Evolutionary conservation across 1,140 invertebrate species (phyloP).

Genomic region (Bactericera cockerelli): DNA sequence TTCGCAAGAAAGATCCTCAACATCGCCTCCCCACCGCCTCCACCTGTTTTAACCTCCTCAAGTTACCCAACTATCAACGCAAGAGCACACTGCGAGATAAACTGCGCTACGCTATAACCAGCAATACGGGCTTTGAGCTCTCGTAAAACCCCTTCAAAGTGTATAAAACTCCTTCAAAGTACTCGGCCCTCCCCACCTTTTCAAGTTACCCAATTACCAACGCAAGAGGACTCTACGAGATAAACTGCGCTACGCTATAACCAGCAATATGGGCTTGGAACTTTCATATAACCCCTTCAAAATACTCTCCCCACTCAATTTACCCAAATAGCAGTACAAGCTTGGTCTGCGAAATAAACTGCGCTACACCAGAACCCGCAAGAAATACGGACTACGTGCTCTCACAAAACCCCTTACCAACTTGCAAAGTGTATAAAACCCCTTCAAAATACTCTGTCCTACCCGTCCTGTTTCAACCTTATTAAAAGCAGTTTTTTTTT

Average conservation of each 20-base stretch:
- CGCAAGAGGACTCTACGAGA: constrained; percentile 88
- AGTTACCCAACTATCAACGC: constrained; percentile 97
- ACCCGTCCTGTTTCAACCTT: too few species aligned
- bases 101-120: constrained; percentile 89
- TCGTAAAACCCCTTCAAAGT: too few species aligned
- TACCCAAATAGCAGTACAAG: constrained; percentile 97
- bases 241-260: constrained; percentile 93
- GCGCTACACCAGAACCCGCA: constrained; percentile 90
- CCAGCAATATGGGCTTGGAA: constrained; percentile 97
- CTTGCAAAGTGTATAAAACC: too few species aligned
- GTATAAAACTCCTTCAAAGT: too few species aligned
- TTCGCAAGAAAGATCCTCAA: constrained; percentile 86
- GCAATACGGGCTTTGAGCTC: constrained; percentile 96
- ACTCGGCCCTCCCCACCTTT: constrained; percentile 54
- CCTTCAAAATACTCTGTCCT: too few species aligned
- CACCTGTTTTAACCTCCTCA: constrained; percentile 97
- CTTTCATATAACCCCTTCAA: too few species aligned
- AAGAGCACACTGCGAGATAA: constrained; percentile 90
- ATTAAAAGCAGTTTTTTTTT: too few species aligned
- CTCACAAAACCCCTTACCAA: constrained; percentile 52
- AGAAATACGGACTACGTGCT: constrained; percentile 90
- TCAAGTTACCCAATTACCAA: constrained; percentile 97
- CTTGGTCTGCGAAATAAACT: constrained; percentile 88
- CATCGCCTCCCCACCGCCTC: constrained; percentile 94
- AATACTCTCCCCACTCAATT: constrained; percentile 78